A percentile compares a stretch with the other conserved stretches of the same genome.
Conservation (phyloP, 1,140 invertebrate species). For the Dryas iulia region DNA sequence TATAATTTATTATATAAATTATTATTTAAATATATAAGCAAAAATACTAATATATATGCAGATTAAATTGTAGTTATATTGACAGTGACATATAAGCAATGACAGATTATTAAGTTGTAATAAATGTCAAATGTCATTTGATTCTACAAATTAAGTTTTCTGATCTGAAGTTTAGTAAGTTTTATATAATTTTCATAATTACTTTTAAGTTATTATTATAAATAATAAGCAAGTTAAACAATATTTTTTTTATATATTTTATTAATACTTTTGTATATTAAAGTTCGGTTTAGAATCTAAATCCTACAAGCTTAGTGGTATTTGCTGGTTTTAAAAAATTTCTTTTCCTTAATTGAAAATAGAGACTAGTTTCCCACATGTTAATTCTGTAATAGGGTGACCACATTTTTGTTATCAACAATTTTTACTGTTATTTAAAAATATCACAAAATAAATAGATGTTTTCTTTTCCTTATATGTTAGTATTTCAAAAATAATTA, state of each 20-base stretch:
- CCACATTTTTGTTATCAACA: not conserved
- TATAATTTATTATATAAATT: slow-evolving; percentile 3
- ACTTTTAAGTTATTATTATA: not conserved
- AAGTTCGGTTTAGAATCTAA: not conserved
- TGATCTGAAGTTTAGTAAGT: not conserved
- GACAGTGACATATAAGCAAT: no score
- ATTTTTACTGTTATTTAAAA: not conserved
- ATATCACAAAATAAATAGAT: not conserved
- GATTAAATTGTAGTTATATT: no score
- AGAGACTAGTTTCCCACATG: not conserved
- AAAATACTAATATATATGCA: not conserved
- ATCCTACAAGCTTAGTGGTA: not conserved
- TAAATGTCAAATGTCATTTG: no score
- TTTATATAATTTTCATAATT: not conserved
- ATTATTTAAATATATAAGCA: not conserved
- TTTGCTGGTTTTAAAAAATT: not conserved
- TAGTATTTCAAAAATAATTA: no score
- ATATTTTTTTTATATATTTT: no score
- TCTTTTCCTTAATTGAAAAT: not conserved
- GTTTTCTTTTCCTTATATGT: not conserved
- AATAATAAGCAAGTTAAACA: no score
- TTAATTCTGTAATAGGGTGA: not conserved
- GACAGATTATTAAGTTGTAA: no score
- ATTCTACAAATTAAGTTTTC: no score
- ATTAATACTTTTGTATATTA: no score